Percentiles rank a stretch among this genome's conserved stretches.
Evolutionary conservation across 2,797 vertebrate genomes (phyloP).

Genomic region (Champsocephalus gunnari): DNA sequence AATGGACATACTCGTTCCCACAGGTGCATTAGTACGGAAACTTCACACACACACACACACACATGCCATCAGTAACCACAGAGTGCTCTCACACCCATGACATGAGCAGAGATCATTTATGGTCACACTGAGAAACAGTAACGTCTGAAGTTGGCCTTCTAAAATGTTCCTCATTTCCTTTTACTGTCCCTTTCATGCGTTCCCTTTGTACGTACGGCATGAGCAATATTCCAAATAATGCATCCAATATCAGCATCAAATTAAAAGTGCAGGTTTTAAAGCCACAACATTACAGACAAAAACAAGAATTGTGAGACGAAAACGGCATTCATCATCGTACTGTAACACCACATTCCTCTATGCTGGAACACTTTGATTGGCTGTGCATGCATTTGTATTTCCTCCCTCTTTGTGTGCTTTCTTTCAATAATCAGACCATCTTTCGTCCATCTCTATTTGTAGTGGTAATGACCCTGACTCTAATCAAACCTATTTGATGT

Average conservation of each 20-base stretch:
- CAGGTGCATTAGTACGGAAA: constrained; percentile 20
- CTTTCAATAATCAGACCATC: constrained; percentile 23
- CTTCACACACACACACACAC: constrained; percentile 1
- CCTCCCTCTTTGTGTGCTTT: constrained; percentile 10
- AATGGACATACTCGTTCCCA: constrained; percentile 36
- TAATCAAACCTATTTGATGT: constrained; percentile 17
- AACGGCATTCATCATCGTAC: constrained; percentile 7
- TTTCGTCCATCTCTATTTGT: constrained; percentile 30
- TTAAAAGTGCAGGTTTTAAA: constrained; percentile 4
- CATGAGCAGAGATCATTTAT: constrained; percentile 2
- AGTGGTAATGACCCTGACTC: background rate
- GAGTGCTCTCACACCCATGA: constrained; percentile 21
- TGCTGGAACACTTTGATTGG: constrained; percentile 22
- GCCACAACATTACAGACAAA: background rate
- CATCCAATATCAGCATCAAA: constrained; percentile 11
- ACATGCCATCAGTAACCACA: constrained; percentile 25
- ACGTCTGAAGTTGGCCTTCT: background rate
- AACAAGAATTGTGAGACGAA: constrained; percentile 7
- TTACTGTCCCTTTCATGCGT: background rate
- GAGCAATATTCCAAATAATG: constrained; percentile 4
- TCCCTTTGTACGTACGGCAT: background rate
- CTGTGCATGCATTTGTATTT: constrained; percentile 19
- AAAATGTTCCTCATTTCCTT: background rate
- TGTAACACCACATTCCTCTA: constrained; percentile 7
- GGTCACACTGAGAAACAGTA: background rate